Evolutionary conservation across 2,888 invertebrate genomes (phyloP), one percentile per base, ranked within the genome.

Genomic region (Oscheius sp.): DNA sequence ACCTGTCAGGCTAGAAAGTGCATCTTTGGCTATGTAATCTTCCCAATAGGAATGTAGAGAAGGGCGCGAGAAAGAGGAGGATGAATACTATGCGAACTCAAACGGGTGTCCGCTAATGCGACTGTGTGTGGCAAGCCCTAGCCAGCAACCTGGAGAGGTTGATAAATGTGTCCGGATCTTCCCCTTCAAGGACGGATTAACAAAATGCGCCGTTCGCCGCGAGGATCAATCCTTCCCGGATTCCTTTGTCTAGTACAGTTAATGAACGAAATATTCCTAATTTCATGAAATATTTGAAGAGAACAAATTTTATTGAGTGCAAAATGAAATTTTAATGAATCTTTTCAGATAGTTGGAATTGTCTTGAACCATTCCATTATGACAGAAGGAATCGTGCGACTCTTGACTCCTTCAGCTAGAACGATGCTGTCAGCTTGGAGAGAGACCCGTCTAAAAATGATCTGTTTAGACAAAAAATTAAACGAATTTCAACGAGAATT

Each of bases 361-460:
- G 63, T 64, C 12, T 42, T 39, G 52, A 17, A 63, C 69, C 69
- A 69, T 33, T 69, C 53, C 1, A 17, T 6, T 12, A 69, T 69
- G 20, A 6, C 37, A 8, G 45, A 17, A 2, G 69, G 69, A 12
- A 69, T 63, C 20, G 52, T 39, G 17, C 53, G 64, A 1, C 37
- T 15, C 15, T 63, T 64, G 15, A 69, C 25, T 20, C 53, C 64
- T 10, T 69, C 42, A 10, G 55, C 27, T 2, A 69, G 34, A n/a
- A 53, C 20, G 33, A 33, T 39, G 34, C 33, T 34, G 34, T 64
- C 63, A 23, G 45, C 42, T 17, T 68, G 46, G n/a, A 69, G 50
- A 12, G 69, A 63, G 3, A 69, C 69, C 15, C 69, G 63, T 45
- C 69, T 69, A 23, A 50, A 69, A 61, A 63, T 12, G 20, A 48